Percentiles rank a stretch among this genome's conserved stretches.
Evolutionary conservation across 2,113 vertebrate genomes (phyloP).

Genomic region (Poeciliopsis prolifica): DNA sequence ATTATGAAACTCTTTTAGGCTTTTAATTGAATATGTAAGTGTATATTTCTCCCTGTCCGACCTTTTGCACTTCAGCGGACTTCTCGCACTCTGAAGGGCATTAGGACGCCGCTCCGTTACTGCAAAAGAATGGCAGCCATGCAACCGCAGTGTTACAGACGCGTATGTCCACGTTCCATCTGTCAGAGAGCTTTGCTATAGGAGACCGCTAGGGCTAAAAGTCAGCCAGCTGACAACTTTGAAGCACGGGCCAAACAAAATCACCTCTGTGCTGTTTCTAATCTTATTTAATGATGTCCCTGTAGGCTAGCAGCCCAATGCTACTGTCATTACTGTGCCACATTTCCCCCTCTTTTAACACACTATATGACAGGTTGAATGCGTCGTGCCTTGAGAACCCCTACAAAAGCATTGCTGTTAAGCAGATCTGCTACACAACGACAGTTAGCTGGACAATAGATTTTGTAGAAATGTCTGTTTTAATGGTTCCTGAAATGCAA

Average conservation of each 20-base stretch:
- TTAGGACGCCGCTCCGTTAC: conserved; percentile 15
- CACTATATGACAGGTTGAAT: conserved; percentile 17
- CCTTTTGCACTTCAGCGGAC: conserved; percentile 10
- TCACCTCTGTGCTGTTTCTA: conserved; percentile 34
- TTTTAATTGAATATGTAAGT: neutral
- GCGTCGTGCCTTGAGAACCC: conserved; percentile 19
- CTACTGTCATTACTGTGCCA: conserved; percentile 19
- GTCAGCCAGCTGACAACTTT: conserved; percentile 51
- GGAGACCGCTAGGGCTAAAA: conserved; percentile 39
- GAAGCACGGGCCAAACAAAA: conserved; percentile 50
- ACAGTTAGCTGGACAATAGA: conserved; percentile 24
- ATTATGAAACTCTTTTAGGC: neutral
- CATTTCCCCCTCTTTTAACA: neutral
- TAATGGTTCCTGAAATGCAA: neutral
- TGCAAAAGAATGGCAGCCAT: neutral
- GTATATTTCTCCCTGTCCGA: conserved; percentile 6
- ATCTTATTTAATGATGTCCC: conserved; percentile 59
- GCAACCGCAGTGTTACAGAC: neutral
- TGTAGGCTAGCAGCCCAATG: conserved; percentile 27
- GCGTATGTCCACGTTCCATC: conserved; percentile 14
- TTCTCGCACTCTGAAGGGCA: conserved; percentile 1
- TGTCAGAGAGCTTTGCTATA: conserved; percentile 14
- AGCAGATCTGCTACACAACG: conserved; percentile 16
- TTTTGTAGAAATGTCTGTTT: neutral
- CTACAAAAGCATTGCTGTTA: conserved; percentile 5